A percentile compares a stretch with the other conserved stretches of the same genome.
These are phyloP conservation scores for Hemitrygon akajei DNA, from an alignment of 2,797 vertebrate species.

Conservation along the genomic window DNA sequence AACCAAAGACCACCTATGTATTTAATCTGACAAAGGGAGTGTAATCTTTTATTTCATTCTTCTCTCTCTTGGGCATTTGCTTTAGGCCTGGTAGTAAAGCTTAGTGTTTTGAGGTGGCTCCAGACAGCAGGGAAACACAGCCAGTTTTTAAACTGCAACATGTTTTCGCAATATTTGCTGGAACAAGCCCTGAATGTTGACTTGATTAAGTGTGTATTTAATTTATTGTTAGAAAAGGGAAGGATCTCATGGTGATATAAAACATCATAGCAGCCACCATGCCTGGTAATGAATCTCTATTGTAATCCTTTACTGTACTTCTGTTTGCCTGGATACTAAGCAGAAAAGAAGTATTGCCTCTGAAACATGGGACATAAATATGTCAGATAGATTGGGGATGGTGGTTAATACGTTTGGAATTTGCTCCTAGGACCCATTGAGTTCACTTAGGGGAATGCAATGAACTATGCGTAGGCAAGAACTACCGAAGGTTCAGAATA, in stretches of 20 bases:
- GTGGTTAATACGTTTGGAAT: neutral
- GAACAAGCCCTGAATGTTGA: neutral
- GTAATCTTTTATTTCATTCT: neutral
- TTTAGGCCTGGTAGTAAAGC: neutral
- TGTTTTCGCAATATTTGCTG: neutral
- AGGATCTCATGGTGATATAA: neutral
- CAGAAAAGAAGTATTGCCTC: neutral
- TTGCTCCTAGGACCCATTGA: neutral
- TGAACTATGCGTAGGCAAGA: neutral
- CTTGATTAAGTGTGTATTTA: neutral
- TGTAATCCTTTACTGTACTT: neutral
- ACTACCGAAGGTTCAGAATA: neutral
- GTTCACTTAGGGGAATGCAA: neutral
- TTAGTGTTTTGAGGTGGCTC: neutral
- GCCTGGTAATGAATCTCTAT: neutral
- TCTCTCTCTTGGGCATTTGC: neutral
- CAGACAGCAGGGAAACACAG: neutral
- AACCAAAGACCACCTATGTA: neutral
- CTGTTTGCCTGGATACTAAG: neutral
- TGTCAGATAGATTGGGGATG: no score
- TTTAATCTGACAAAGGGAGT: neutral
- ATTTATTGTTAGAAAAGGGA: neutral
- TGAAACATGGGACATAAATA: neutral
- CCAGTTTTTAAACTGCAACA: constrained; percentile 17
- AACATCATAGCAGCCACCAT: neutral